phyloP scores from a whole-genome alignment of 92 coral and sea anemone genomes.

The Paramuricea clavata region DNA sequence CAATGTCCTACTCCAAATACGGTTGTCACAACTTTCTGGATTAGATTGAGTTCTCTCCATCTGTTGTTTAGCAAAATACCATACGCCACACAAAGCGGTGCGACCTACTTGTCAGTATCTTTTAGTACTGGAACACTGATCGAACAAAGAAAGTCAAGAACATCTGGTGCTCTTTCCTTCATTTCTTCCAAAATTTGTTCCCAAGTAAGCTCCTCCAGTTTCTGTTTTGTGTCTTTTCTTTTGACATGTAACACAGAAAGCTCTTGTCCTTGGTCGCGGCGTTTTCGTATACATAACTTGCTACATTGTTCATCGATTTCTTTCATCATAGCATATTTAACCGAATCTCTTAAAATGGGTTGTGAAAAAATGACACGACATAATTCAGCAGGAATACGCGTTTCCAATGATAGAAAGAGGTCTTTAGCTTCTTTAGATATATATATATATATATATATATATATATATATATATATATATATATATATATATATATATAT shows the following conservation, averaged over 20 bases:
- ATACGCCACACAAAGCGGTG: conserved; percentile 48
- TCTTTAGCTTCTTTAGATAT: no score
- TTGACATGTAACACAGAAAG: conserved; percentile 36
- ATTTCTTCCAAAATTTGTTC: conserved; percentile 44
- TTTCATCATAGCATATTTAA: conserved; percentile 28
- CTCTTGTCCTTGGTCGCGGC: neutral
- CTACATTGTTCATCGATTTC: conserved; percentile 33
- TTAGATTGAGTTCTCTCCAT: conserved; percentile 47
- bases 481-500: no score
- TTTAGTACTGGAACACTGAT: conserved; percentile 48
- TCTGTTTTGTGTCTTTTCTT: neutral
- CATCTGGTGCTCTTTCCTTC: conserved; percentile 56
- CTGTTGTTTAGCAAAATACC: conserved; percentile 45
- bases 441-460: no score
- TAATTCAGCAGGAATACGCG: neutral
- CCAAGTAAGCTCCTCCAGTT: conserved; percentile 24
- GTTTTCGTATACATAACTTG: conserved; percentile 34
- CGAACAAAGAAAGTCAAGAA: conserved; percentile 58
- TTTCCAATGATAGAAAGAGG: no score
- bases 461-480: no score
- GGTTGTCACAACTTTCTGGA: conserved; percentile 46
- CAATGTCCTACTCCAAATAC: conserved; percentile 66
- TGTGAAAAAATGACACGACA: neutral
- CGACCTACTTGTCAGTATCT: conserved; percentile 42
- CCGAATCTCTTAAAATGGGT: neutral